phyloP scores from a whole-genome alignment of 2,797 vertebrate species.

The Lutjanus argentimaculatus region DNA sequence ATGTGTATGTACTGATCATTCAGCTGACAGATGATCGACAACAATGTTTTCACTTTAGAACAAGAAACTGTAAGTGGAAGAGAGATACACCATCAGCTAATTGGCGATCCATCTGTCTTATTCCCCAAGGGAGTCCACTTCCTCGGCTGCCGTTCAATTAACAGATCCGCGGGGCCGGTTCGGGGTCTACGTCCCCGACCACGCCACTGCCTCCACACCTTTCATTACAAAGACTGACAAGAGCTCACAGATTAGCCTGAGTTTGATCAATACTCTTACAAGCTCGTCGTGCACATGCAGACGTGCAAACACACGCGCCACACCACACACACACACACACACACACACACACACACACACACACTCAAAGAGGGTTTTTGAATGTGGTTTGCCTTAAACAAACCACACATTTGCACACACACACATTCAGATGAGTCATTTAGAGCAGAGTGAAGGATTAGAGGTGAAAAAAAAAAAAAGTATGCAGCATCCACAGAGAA shows the following conservation, averaged over 20 bases:
- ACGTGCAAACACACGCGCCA: background rate
- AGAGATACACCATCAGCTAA: slow-evolving; percentile 45
- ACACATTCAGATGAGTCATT: slow-evolving; percentile 1
- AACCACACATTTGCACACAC: background rate
- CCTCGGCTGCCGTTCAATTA: slow-evolving; percentile 39
- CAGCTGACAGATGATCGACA: background rate
- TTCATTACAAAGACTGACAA: slow-evolving; percentile 50
- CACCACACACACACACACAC: too few species aligned
- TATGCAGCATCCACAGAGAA: background rate
- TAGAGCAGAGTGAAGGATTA: background rate
- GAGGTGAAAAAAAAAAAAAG: background rate
- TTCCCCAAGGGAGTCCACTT: slow-evolving; percentile 28
- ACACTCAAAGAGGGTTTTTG: too few species aligned
- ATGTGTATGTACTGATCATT: background rate
- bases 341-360: too few species aligned
- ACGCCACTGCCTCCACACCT: slow-evolving; percentile 17
- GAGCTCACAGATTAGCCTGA: slow-evolving; percentile 30
- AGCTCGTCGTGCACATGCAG: background rate
- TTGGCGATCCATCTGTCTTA: slow-evolving; percentile 41
- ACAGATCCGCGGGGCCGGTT: slow-evolving; percentile 26
- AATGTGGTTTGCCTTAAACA: background rate
- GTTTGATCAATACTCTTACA: slow-evolving; percentile 34
- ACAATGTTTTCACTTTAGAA: background rate
- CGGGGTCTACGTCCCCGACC: slow-evolving; percentile 8
- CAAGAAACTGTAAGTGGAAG: background rate